A percentile compares a stretch with the other conserved stretches of the same genome.
These are phyloP conservation scores for Nycticebus coucang DNA, from an alignment of 2,113 vertebrate genomes.

Conservation along the genomic window DNA sequence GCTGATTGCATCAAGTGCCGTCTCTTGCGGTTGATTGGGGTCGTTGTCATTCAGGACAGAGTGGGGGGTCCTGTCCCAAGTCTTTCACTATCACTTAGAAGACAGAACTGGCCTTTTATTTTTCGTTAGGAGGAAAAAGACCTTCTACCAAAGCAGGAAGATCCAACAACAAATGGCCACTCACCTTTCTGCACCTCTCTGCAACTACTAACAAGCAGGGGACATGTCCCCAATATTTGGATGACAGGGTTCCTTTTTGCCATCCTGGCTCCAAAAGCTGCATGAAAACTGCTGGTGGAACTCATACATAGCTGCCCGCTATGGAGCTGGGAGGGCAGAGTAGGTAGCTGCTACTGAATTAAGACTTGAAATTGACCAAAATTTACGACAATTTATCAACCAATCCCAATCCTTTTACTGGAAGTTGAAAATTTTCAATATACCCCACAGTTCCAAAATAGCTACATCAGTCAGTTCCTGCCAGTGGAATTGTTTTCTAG, in stretches of 20 bases:
- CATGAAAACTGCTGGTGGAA: background rate
- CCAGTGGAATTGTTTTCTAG: background rate
- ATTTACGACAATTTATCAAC: background rate
- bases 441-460: background rate
- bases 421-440: background rate
- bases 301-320: background rate
- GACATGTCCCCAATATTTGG: background rate
- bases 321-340: background rate
- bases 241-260: background rate
- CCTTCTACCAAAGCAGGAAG: background rate
- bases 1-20: no score
- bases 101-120: no score
- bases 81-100: no score
- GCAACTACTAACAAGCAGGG: background rate
- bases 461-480: background rate
- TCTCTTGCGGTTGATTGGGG: no score
- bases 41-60: no score
- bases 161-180: background rate
- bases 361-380: background rate
- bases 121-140: background rate
- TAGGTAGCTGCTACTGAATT: background rate
- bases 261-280: background rate
- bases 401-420: background rate
- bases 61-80: no score
- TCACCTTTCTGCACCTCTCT: background rate